Evolutionary conservation across 2,888 invertebrate species (phyloP), one percentile per base, ranked within the genome.

Genomic region (Cataglyphis rosenhaueri): DNA sequence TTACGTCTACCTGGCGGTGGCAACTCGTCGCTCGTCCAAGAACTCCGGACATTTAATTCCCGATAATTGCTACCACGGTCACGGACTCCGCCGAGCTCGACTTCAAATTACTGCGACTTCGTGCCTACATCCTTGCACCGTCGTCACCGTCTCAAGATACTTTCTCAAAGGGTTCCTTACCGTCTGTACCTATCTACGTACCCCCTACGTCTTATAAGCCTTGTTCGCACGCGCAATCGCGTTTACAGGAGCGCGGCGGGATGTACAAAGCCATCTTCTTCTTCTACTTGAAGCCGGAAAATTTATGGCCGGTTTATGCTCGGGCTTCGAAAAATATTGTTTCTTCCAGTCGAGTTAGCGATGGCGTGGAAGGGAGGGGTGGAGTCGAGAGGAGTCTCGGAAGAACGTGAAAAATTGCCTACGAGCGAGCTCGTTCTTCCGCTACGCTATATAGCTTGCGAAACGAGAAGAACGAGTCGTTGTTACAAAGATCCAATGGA

Each of bases 11-110:
- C 78, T 70, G 57, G 76, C 18, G 66, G 32, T 57, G 82, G 81
- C 78, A 82, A 79, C 86, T 70, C 75, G 84, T 65, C 83, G 74
- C 25, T 25, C 81, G 81, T 57, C 71, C 32, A 41, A 35, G 44
- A 84, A 78, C 74, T 84, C 70, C 76, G 75, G 79, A 86, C 85
- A 85, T 88, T 87, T 89, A 88, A 90, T 90, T 90, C 89, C 66
- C 89, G 87, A 87, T 91, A 90, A 90, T 91, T 88, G 89, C 89
- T 86, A 88, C 83, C 87, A 83, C 88, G 87, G 86, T 86, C 86
- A 84, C 89, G 85, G 82, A 83, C 83, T 79, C 71, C 61, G 71
- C 57, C 52, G 44, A 59, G 62, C 74, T 81, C 61, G 84, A 84
- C 86, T 89, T 88, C 70, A 68, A 88, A 87, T 89, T 89, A 89